Evolutionary conservation across 2,888 invertebrate genomes (phyloP).

Genomic region (Leuctra nigra): DNA sequence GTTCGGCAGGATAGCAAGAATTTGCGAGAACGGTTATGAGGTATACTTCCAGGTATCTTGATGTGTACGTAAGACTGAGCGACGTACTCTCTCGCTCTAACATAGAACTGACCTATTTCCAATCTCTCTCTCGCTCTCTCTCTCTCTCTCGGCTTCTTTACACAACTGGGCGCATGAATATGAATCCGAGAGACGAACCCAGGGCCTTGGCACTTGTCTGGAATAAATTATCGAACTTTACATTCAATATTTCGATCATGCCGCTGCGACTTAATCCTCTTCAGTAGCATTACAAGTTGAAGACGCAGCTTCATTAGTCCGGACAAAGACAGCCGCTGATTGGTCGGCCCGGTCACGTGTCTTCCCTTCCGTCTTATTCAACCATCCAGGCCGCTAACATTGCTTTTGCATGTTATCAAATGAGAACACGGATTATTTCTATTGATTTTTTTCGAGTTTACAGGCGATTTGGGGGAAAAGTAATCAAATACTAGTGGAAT

Average conservation of each 20-base stretch:
- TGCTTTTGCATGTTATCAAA: too few relatives aligned
- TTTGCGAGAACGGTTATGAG: too few relatives aligned
- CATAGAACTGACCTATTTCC: conserved; percentile 5
- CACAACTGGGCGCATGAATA: not conserved
- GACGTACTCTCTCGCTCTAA: too few relatives aligned
- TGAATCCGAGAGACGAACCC: not conserved
- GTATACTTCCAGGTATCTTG: too few relatives aligned
- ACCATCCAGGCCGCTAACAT: too few relatives aligned
- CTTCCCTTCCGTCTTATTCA: not conserved
- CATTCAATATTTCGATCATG: conserved; percentile 4
- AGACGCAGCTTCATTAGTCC: not conserved
- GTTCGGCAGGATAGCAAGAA: too few relatives aligned
- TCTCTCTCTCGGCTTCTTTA: too few relatives aligned
- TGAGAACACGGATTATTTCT: too few relatives aligned
- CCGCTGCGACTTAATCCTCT: too few relatives aligned
- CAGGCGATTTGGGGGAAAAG: not conserved
- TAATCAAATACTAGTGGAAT: not conserved
- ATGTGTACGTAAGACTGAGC: too few relatives aligned
- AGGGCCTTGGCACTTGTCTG: not conserved
- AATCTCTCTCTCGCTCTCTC: not conserved
- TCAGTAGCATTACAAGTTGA: not conserved
- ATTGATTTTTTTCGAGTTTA: not conserved
- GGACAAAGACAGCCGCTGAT: not conserved
- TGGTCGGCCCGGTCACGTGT: not conserved
- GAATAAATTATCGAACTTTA: not conserved